Conservation (phyloP, 2,888 invertebrate species). For the Toxonevra muliebris region DNA sequence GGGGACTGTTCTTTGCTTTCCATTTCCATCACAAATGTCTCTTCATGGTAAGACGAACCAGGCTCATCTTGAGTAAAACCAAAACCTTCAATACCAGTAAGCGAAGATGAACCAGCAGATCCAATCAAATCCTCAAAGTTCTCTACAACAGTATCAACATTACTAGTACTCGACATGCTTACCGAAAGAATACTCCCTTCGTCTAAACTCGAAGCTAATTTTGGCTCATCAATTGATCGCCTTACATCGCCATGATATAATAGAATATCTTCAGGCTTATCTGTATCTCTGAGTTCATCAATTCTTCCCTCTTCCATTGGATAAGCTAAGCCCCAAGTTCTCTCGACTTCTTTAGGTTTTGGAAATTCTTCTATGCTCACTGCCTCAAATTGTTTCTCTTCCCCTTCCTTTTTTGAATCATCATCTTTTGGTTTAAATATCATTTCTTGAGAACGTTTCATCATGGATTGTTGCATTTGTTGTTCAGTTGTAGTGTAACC, state of each 20-base stretch:
- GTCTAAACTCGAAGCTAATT: slow-evolving; percentile 69
- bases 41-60: slow-evolving; percentile 49
- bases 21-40: slow-evolving; percentile 54
- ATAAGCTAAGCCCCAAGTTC: slow-evolving; percentile 56
- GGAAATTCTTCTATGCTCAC: slow-evolving; percentile 47
- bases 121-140: slow-evolving; percentile 61
- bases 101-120: slow-evolving; percentile 62
- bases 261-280: slow-evolving; percentile 52
- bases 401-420: slow-evolving; percentile 49
- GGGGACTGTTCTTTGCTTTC: slow-evolving; percentile 54
- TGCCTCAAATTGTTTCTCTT: slow-evolving; percentile 49
- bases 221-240: slow-evolving; percentile 64
- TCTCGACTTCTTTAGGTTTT: slow-evolving; percentile 52
- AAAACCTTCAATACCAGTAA: slow-evolving; percentile 61
- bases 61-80: slow-evolving; percentile 52
- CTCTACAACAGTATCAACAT: slow-evolving; percentile 65
- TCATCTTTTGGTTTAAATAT: slow-evolving; percentile 78
- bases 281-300: slow-evolving; percentile 51
- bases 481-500: slow-evolving; percentile 52
- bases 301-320: slow-evolving; percentile 55
- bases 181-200: slow-evolving; percentile 70
- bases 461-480: slow-evolving; percentile 73
- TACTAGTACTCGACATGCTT: slow-evolving; percentile 70
- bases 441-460: slow-evolving; percentile 93
- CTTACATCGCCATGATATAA: slow-evolving; percentile 54